Evolutionary conservation across 2,797 vertebrate genomes (phyloP).

Genomic region (Capromys pilorides): DNA sequence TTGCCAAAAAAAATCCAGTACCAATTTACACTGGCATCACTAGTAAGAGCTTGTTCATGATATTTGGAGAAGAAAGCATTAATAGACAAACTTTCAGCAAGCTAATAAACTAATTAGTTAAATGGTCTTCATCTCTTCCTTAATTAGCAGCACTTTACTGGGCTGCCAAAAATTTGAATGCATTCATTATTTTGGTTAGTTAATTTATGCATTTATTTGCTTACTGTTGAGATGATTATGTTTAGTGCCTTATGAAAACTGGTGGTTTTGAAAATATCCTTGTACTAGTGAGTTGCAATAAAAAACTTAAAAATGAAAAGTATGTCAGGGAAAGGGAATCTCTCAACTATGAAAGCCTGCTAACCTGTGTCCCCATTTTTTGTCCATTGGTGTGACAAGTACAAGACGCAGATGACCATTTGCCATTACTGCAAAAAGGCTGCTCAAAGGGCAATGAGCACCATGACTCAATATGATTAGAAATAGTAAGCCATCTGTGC

Average conservation of each 20-base stretch:
- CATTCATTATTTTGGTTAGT: background rate
- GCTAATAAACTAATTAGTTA: background rate
- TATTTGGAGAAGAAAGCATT: background rate
- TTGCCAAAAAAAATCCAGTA: background rate
- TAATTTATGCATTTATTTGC: background rate
- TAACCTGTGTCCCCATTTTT: background rate
- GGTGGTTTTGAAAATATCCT: background rate
- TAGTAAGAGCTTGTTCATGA: background rate
- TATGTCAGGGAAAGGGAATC: background rate
- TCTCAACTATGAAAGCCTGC: background rate
- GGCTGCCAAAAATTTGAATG: background rate
- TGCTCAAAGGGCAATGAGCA: background rate
- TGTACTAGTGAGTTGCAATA: background rate
- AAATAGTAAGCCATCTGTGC: no score
- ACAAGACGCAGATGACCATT: background rate
- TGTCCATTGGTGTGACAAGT: background rate
- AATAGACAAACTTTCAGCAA: background rate
- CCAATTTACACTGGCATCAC: background rate
- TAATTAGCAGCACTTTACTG: background rate
- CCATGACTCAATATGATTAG: background rate
- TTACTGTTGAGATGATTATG: background rate
- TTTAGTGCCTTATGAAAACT: background rate
- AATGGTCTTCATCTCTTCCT: background rate
- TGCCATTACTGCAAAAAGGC: background rate
- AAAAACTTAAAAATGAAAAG: conserved; percentile 29